A percentile compares a stretch with the other conserved stretches of the same genome.
Evolutionary conservation across 2,113 vertebrate genomes (phyloP).

Genomic region (Accipiter cooperii): DNA sequence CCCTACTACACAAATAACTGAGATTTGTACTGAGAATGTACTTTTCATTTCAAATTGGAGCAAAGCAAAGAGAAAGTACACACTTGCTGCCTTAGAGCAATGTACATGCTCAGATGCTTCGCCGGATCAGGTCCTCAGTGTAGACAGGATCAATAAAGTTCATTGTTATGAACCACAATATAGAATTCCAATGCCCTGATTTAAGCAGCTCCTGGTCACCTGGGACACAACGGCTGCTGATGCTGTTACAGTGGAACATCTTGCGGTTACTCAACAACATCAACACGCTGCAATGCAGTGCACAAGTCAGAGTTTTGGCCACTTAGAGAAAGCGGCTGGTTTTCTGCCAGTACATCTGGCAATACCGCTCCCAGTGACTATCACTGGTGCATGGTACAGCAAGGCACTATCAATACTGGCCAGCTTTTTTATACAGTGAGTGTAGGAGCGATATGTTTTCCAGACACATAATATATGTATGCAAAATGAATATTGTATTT

Average conservation of each 20-base stretch:
- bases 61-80: neutral
- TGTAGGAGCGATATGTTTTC: rapidly evolving
- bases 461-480: neutral
- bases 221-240: neutral
- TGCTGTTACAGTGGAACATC: neutral
- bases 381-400: neutral
- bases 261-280: neutral
- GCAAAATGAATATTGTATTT: neutral
- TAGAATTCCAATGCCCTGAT: neutral
- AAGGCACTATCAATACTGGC: neutral
- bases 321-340: neutral
- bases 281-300: neutral
- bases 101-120: neutral
- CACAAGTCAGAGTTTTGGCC: neutral
- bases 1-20: neutral
- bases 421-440: neutral
- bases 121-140: neutral
- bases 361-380: neutral
- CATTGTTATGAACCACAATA: neutral
- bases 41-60: neutral
- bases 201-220: conserved; percentile 12
- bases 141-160: conserved; percentile 7
- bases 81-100: neutral
- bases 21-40: neutral
- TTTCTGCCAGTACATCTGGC: conserved; percentile 15